These are phyloP conservation scores for Pseudomyrmex gracilis DNA, from an alignment of 1,140 invertebrate genomes.

Conservation along the genomic window DNA sequence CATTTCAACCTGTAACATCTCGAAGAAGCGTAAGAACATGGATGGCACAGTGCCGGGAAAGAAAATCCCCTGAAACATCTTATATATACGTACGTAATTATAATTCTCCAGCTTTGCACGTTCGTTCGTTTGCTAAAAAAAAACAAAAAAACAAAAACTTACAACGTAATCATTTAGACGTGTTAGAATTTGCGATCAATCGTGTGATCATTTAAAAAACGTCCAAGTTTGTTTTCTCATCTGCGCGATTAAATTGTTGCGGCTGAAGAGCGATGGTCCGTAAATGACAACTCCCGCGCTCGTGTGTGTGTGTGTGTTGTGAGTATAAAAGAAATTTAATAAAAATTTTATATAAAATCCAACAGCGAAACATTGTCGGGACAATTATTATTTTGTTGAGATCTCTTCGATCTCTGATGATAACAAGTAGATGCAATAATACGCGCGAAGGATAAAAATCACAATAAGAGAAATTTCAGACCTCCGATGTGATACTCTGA, in stretches of 20 bases:
- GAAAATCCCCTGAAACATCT: no score
- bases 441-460: slow-evolving; percentile 57
- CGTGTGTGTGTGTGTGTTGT: no score
- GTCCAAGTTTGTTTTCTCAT: background rate
- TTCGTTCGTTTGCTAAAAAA: slow-evolving; percentile 6
- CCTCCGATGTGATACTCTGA: slow-evolving; percentile 77
- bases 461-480: slow-evolving; percentile 77
- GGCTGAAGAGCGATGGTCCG: no score
- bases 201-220: background rate
- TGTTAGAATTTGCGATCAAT: slow-evolving; percentile 8
- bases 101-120: background rate
- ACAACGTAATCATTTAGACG: no score
- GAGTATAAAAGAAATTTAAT: slow-evolving; percentile 58
- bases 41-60: no score
- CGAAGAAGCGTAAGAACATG: no score
- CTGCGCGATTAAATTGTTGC: background rate
- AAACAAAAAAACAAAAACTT: background rate
- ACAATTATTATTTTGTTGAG: background rate
- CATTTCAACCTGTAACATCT: no score
- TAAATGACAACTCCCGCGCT: no score
- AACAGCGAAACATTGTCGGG: background rate
- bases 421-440: slow-evolving; percentile 5
- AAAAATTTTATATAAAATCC: slow-evolving; percentile 57
- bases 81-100: background rate
- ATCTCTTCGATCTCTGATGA: background rate